These are phyloP conservation scores for Drosophila funebris DNA, from an alignment of 1,140 invertebrate species.

Conservation along the genomic window DNA sequence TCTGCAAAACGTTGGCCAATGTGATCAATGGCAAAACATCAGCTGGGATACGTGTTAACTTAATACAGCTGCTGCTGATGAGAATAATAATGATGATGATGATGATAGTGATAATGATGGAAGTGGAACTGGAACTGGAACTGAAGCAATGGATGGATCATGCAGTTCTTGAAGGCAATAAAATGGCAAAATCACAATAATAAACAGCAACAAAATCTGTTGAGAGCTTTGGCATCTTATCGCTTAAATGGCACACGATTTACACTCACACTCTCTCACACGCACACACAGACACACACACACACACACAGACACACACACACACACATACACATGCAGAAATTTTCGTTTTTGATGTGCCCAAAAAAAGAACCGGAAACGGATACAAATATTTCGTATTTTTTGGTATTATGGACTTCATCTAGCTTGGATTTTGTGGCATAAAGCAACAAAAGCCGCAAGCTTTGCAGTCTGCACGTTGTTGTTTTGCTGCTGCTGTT, in stretches of 20 bases:
- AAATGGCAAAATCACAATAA: neutral
- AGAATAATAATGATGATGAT: no score
- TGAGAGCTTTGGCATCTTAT: slow-evolving; percentile 32
- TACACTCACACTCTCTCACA: neutral
- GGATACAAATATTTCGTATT: slow-evolving; percentile 60
- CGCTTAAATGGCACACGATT: slow-evolving; percentile 26
- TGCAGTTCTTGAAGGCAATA: slow-evolving; percentile 88
- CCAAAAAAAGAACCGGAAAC: slow-evolving; percentile 26
- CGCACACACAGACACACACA: no score
- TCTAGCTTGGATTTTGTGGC: slow-evolving; percentile 49
- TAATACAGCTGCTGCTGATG: no score
- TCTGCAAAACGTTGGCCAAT: no score
- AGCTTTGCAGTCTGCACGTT: neutral
- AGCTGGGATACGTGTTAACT: no score
- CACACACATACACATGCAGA: slow-evolving; percentile 3
- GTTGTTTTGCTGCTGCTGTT: neutral
- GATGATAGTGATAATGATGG: no score
- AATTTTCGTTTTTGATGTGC: slow-evolving; percentile 24
- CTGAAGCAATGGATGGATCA: slow-evolving; percentile 88
- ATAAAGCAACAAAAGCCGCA: slow-evolving; percentile 48
- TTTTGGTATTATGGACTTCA: slow-evolving; percentile 57
- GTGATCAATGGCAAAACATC: no score
- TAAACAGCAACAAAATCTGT: slow-evolving; percentile 15
- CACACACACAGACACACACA: slow-evolving; percentile 4
- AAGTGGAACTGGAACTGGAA: no score